phyloP scores from a whole-genome alignment of 2,797 vertebrate species.

The Tapera naevia region DNA sequence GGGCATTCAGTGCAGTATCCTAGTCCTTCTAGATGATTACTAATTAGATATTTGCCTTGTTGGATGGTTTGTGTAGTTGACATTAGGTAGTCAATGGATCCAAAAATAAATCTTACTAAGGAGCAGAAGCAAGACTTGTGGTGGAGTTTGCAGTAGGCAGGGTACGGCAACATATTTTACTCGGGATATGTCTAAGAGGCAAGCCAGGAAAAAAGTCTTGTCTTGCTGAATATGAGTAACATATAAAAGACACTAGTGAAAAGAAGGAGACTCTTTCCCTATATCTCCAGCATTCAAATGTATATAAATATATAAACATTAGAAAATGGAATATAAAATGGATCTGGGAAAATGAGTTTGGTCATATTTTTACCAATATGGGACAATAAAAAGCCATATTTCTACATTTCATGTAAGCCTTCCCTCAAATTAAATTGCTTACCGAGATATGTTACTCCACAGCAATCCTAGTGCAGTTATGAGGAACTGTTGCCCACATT shows the following conservation, averaged over 20 bases:
- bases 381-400: neutral
- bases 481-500: neutral
- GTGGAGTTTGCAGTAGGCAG: neutral
- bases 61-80: neutral
- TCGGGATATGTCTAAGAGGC: neutral
- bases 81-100: neutral
- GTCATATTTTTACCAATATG: neutral
- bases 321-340: neutral
- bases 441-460: neutral
- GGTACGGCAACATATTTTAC: neutral
- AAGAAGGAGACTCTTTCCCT: neutral
- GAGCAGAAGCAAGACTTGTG: neutral
- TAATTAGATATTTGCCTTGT: neutral
- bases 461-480: neutral
- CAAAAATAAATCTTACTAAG: neutral
- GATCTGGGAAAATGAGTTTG: neutral
- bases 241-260: neutral
- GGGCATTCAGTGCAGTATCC: neutral
- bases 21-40: neutral
- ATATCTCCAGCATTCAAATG: neutral
- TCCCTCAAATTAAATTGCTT: neutral
- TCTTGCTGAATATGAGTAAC: neutral
- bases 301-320: neutral
- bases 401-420: neutral
- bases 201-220: neutral